Evolutionary conservation across 1,140 invertebrate species (phyloP), one percentile per base, ranked within the genome.

Genomic region (Drosophila athabasca): DNA sequence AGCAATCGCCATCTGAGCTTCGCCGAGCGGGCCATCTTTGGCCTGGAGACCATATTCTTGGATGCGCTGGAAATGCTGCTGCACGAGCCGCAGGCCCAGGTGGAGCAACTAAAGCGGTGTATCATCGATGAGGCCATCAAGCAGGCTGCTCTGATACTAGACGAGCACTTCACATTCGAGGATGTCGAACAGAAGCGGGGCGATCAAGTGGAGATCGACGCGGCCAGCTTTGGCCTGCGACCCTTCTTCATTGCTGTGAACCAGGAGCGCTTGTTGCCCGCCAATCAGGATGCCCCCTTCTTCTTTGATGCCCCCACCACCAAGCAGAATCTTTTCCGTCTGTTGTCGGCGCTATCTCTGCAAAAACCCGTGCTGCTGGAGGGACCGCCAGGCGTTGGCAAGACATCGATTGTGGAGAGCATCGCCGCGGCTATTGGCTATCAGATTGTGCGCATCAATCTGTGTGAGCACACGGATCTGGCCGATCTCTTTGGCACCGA

Each of bases 401-500:
- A 99, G 93, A 99, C 99, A 0, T 98, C 97, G 87, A 93, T 99
- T 48, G 95, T 99, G 2, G 95, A 95, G 50, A 97, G 98, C n/a
- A 93, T 99, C 15, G 98, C 98, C 0, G 96, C 95, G 91, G 94
- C 95, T 4, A 95, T 97, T 24, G 96, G 97, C 1, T 94, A 98
- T 91, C 93, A 93, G 81, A 93, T 99, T 7, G 95, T 98, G 13
- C 93, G 99, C 43, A 98, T 99, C 48, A 99, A 99, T 94, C 93
- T 99, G 11, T 99, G 98, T 45, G 99, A 99, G 90, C 99, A 99
- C 93, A 99, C 99, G 0, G 99, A 99, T 93, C 95, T 99, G 50
- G 97, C 96, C 17, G 99, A 99, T 93, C 93, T 99, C 13, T 99
- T 99, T 93, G 99, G 99, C 48, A 96, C 98, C 44, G 99, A 99